Base-by-base conservation (phyloP, 2,797 vertebrate species). In the Malacoraja senta region DNA sequence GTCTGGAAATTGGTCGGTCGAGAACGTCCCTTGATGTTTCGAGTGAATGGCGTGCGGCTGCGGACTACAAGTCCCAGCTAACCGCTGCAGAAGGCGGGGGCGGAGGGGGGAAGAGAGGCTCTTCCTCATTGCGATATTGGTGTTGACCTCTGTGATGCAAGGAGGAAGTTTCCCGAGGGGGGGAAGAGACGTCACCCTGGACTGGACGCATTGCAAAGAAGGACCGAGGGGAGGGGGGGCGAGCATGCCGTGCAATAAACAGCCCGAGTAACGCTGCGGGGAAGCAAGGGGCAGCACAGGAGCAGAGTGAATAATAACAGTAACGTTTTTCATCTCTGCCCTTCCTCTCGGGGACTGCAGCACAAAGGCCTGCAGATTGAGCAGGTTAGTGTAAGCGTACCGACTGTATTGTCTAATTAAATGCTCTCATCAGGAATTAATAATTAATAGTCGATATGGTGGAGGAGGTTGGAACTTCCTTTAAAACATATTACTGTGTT, bases 41-140 rank as follows among this genome's bases (percentile, higher is more conserved):
- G n/a, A 63, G n/a, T 13, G 12, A 13, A 0, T 24, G 38, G 79
- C 38, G 79, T 61, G 53, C 7, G 13, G 63, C 0, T 74, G 38
- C 1, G 9, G 53, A 91, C 90, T 91, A 91, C 90, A 91, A 72
- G 12, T 91, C 90, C 90, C 90, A 74, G 90, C 65, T 3, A 74
- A 38, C 90, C 72, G 21, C 68, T 13, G 68, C 35, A n/a, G 88
- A 21, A 44, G 26, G 35, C 15, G 65, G 9, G 65, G 65, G 65
- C 65, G 65, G 65, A 17, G 65, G 1, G n/a, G 2, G 68, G 21
- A 24, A 53, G 90, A 17, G 9, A 29, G 68, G 90, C 9, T 44
- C 90, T 74, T 74, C 71, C 90, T 91, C 32, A 44, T 74, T 91
- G 90, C 71, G 32, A 74, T 29, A 71, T 35, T 29, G 61, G n/a